Percentiles rank a stretch among this genome's conserved stretches.
These are phyloP conservation scores for Pheosia gnoma DNA, from an alignment of 2,888 invertebrate species.

Conservation along the genomic window DNA sequence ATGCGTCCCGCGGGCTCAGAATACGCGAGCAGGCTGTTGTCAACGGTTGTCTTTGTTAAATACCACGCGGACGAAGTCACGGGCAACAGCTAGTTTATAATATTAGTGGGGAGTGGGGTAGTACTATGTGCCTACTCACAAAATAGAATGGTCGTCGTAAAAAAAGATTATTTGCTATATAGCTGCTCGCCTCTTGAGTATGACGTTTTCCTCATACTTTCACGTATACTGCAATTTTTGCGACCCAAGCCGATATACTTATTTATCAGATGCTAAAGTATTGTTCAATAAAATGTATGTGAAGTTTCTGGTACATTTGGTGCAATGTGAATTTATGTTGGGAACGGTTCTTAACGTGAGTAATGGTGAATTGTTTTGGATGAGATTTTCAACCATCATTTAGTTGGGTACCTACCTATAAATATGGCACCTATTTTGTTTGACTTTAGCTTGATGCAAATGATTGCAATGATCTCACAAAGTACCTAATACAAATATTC, in stretches of 20 bases:
- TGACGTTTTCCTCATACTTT: conserved; percentile 3
- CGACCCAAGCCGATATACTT: neutral
- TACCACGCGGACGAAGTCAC: too few relatives aligned
- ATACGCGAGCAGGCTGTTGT: too few relatives aligned
- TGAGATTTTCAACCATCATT: neutral
- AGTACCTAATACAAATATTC: too few relatives aligned
- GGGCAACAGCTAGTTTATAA: too few relatives aligned
- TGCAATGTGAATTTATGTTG: neutral
- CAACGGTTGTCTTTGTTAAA: too few relatives aligned
- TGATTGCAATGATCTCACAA: too few relatives aligned
- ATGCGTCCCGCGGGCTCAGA: too few relatives aligned
- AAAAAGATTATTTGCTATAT: neutral
- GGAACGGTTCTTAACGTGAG: neutral
- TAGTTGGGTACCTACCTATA: neutral
- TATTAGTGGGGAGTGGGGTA: too few relatives aligned
- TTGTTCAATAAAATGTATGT: neutral
- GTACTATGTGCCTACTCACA: neutral
- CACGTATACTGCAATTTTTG: neutral
- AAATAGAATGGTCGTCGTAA: neutral
- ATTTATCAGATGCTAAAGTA: conserved; percentile 1
- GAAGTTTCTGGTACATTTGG: neutral
- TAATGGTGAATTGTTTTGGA: neutral
- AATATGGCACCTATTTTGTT: too few relatives aligned
- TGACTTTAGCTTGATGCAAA: too few relatives aligned
- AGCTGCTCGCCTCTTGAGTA: neutral